phyloP scores from a whole-genome alignment of 2,797 vertebrate species.

The Ataeniobius toweri region DNA sequence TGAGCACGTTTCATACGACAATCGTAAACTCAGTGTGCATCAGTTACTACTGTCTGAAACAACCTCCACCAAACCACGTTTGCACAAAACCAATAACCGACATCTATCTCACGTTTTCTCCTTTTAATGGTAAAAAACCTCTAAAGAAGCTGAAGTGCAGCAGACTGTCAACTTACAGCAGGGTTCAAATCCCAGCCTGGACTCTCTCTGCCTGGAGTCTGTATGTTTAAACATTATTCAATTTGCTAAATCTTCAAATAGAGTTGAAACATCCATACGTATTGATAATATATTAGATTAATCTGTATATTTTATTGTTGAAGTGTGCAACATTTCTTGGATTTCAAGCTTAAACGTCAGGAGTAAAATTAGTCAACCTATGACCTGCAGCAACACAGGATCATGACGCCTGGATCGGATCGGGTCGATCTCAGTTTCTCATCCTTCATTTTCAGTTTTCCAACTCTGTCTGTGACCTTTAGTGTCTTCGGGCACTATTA shows the following conservation, averaged over 20 bases:
- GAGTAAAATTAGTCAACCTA: neutral
- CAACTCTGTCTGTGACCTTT: neutral
- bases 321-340: neutral
- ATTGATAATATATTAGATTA: neutral
- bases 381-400: neutral
- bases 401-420: neutral
- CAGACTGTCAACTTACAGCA: neutral
- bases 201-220: too few species aligned
- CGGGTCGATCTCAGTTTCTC: neutral
- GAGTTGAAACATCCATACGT: neutral
- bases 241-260: neutral
- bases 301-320: neutral
- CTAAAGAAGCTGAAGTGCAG: neutral
- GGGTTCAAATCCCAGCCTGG: too few species aligned
- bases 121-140: neutral
- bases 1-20: neutral
- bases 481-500: neutral
- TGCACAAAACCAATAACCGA: neutral
- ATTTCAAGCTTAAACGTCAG: neutral
- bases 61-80: neutral
- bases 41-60: neutral
- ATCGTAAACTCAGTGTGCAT: neutral
- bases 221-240: neutral
- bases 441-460: neutral
- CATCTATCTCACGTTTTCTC: neutral